A percentile compares a stretch with the other conserved stretches of the same genome.
Evolutionary conservation across 2,113 vertebrate species (phyloP).

Genomic region (Halichoeres trimaculatus): DNA sequence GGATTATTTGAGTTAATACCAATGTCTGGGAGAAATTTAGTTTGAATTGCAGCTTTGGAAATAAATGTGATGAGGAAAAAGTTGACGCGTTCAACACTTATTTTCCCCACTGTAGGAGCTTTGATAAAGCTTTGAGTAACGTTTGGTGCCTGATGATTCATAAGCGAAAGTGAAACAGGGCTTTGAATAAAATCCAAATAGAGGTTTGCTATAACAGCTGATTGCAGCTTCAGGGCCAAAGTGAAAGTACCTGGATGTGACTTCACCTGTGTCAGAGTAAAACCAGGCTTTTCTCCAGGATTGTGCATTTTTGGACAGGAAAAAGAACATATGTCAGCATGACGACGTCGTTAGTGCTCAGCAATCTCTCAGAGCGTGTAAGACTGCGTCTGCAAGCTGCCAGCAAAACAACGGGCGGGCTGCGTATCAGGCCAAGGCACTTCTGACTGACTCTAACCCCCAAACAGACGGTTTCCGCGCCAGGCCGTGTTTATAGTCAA

Average conservation of each 20-base stretch:
- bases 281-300: background rate
- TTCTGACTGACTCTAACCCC: constrained; percentile 59
- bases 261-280: background rate
- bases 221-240: background rate
- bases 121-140: no score
- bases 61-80: no score
- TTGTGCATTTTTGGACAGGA: background rate
- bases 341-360: background rate
- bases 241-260: background rate
- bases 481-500: constrained; percentile 13
- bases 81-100: no score
- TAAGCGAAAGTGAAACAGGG: background rate
- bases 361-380: background rate
- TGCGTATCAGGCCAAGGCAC: constrained; percentile 77
- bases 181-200: background rate
- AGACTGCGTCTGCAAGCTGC: constrained; percentile 44
- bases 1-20: no score
- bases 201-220: background rate
- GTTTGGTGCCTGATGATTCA: background rate
- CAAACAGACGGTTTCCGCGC: background rate
- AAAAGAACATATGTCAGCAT: background rate
- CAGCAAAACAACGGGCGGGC: constrained; percentile 38
- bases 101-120: no score
- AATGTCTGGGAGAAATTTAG: no score
- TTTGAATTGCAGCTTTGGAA: no score